Percentiles rank a stretch among this genome's conserved stretches.
Evolutionary conservation across 2,113 vertebrate genomes (phyloP).

Genomic region (Meriones unguiculatus): DNA sequence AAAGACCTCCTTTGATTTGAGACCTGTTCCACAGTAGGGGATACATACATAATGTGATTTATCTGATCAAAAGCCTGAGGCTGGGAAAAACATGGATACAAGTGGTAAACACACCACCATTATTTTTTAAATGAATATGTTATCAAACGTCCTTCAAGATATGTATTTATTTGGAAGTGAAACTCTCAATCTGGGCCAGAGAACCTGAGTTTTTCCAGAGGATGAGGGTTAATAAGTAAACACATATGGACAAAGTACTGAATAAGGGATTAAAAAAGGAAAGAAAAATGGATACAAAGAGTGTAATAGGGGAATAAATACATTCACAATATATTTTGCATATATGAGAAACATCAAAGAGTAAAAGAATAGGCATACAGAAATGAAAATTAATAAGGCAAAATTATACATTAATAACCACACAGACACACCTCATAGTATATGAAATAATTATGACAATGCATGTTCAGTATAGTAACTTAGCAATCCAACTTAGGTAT

Average conservation of each 20-base stretch:
- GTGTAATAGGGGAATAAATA: not conserved
- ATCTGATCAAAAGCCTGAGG: not conserved
- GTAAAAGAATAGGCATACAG: not conserved
- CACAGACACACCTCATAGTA: not conserved
- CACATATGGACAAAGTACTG: not conserved
- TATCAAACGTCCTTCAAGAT: not conserved
- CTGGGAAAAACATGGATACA: not conserved
- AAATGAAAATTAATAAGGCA: not conserved
- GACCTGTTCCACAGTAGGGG: not conserved
- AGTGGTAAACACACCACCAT: not conserved
- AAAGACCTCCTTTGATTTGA: no score
- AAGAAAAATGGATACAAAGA: not conserved
- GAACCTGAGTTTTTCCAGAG: not conserved
- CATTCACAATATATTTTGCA: not conserved
- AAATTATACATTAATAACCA: not conserved
- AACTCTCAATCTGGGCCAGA: not conserved
- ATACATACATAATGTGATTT: not conserved
- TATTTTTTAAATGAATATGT: not conserved
- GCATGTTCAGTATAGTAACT: not conserved
- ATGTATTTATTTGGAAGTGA: not conserved
- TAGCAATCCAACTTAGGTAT: not conserved
- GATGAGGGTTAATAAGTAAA: not conserved
- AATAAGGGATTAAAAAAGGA: not conserved
- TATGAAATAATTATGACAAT: not conserved
- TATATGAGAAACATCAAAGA: not conserved